Conservation (phyloP, 2,113 vertebrate species). For the Carollia perspicillata region DNA sequence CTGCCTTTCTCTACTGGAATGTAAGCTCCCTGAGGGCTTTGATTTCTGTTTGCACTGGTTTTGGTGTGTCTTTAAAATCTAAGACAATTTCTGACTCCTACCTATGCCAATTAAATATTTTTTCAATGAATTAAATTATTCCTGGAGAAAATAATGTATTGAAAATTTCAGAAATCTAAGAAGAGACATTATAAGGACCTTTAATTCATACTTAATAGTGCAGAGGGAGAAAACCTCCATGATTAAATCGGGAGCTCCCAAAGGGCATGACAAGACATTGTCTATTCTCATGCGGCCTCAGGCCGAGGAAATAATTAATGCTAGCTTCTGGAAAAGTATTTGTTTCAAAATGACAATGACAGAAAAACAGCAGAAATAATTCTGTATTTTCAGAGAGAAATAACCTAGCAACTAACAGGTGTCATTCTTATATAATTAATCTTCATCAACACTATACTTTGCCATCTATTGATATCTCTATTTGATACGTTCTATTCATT, state of each 20-base stretch:
- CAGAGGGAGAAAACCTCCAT: background rate
- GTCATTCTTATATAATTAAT: background rate
- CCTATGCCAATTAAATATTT: background rate
- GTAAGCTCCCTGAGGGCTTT: background rate
- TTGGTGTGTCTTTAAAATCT: background rate
- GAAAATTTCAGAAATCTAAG: background rate
- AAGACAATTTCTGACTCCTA: background rate
- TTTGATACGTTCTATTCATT: background rate
- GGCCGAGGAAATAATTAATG: background rate
- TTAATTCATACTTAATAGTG: background rate
- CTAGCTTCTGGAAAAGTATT: background rate
- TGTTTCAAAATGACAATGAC: background rate
- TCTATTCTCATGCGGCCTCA: background rate
- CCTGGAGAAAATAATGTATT: background rate
- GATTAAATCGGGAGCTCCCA: background rate
- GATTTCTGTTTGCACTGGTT: background rate
- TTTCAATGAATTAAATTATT: background rate
- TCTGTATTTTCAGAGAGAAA: background rate
- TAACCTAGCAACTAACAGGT: background rate
- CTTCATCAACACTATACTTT: background rate
- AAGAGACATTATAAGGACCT: background rate
- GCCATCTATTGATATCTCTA: background rate
- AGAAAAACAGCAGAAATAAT: background rate
- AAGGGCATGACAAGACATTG: background rate
- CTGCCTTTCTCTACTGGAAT: background rate